Conservation (phyloP, 2,888 invertebrate genomes). For the Lobophora halterata region DNA sequence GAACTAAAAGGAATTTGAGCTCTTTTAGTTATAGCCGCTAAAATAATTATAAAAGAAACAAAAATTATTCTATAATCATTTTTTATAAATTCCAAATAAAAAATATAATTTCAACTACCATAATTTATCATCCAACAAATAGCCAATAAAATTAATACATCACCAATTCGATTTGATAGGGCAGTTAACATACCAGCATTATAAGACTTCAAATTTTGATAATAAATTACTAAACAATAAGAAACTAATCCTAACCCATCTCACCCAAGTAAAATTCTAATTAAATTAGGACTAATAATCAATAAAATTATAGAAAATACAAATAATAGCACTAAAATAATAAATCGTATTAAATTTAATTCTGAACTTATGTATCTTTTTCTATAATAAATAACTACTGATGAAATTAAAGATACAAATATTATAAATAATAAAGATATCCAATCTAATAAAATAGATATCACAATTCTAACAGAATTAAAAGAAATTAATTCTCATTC, state of each 20-base stretch:
- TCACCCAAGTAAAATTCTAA: slow-evolving; percentile 86
- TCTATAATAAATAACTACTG: slow-evolving; percentile 83
- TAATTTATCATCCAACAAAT: slow-evolving; percentile 81
- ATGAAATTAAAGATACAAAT: slow-evolving; percentile 84
- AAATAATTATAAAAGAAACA: slow-evolving; percentile 65
- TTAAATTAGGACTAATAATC: slow-evolving; percentile 85
- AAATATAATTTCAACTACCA: slow-evolving; percentile 78
- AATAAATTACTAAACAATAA: slow-evolving; percentile 87
- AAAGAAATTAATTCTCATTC: slow-evolving; percentile 79
- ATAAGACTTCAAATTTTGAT: slow-evolving; percentile 84
- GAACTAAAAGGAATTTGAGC: slow-evolving; percentile 91
- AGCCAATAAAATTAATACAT: slow-evolving; percentile 83
- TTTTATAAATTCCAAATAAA: slow-evolving; percentile 75
- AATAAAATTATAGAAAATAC: slow-evolving; percentile 84
- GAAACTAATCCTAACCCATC: slow-evolving; percentile 87
- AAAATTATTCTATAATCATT: slow-evolving; percentile 63
- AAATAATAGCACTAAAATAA: slow-evolving; percentile 83
- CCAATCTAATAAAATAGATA: slow-evolving; percentile 83
- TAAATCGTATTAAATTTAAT: slow-evolving; percentile 82
- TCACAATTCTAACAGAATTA: slow-evolving; percentile 68
- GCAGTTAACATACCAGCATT: slow-evolving; percentile 87
- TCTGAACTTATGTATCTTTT: slow-evolving; percentile 82
- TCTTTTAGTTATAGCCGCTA: slow-evolving; percentile 86
- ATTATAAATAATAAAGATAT: slow-evolving; percentile 83
- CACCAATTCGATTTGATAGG: slow-evolving; percentile 87